Percentiles rank a stretch among this genome's conserved stretches.
These are phyloP conservation scores for Synaphobranchus kaupii DNA, from an alignment of 2,797 vertebrate genomes.

Conservation along the genomic window DNA sequence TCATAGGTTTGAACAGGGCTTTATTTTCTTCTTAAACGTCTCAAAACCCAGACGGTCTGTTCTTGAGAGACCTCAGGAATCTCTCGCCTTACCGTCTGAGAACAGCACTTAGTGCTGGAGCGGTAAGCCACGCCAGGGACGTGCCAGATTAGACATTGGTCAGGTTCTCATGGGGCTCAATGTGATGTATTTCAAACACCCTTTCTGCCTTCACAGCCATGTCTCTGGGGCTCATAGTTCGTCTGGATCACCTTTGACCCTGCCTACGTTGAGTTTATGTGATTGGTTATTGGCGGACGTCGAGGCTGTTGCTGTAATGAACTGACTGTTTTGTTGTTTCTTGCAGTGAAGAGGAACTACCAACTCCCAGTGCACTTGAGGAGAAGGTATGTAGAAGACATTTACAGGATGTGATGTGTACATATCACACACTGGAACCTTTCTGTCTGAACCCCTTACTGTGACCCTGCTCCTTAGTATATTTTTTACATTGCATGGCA, in stretches of 20 bases:
- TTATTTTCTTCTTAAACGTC: neutral
- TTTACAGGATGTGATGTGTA: neutral
- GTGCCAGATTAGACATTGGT: neutral
- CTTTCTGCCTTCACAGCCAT: neutral
- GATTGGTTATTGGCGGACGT: neutral
- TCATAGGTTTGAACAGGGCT: no score
- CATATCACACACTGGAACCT: neutral
- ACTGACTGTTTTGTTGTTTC: constrained; percentile 35
- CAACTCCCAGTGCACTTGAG: constrained; percentile 76
- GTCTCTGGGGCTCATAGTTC: neutral
- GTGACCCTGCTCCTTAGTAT: neutral
- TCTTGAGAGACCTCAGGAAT: neutral
- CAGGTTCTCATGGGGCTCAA: neutral
- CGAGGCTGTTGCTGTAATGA: neutral
- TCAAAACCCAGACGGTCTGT: neutral
- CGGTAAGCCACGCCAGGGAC: neutral
- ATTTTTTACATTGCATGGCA: no score
- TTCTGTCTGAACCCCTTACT: neutral
- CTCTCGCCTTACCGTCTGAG: neutral
- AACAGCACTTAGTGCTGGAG: neutral
- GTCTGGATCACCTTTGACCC: neutral
- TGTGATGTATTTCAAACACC: neutral
- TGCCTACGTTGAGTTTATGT: neutral
- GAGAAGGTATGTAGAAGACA: constrained; percentile 76
- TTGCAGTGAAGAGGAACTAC: constrained; percentile 83